phyloP scores from a whole-genome alignment of 2,797 vertebrate species.

The Poecilia gillii region DNA sequence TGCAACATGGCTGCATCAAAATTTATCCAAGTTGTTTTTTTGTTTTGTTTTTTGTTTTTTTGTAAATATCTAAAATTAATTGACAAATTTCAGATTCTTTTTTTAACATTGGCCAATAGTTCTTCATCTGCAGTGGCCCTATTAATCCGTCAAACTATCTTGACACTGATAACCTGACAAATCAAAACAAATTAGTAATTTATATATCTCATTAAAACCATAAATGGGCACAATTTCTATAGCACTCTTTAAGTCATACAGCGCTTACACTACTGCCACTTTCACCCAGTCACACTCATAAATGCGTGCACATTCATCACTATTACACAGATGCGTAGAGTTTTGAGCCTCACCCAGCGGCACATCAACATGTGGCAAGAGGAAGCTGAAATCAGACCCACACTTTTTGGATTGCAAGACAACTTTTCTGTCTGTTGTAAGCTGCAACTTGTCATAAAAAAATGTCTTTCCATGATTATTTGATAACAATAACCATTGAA shows the following conservation, averaged over 20 bases:
- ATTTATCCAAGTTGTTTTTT: neutral
- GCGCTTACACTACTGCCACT: neutral
- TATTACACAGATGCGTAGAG: neutral
- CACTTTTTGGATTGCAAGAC: neutral
- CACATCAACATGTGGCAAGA: neutral
- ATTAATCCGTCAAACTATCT: neutral
- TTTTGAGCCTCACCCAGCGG: neutral
- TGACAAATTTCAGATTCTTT: neutral
- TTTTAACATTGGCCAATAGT: too few relatives aligned
- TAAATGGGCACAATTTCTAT: neutral
- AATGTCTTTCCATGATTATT: neutral
- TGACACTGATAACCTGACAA: neutral
- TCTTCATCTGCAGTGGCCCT: neutral
- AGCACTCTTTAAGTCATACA: neutral
- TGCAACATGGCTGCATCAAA: neutral
- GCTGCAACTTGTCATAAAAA: neutral
- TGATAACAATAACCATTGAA: neutral
- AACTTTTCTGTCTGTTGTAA: neutral
- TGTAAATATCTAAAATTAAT: neutral
- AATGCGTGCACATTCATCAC: neutral
- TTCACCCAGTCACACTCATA: neutral
- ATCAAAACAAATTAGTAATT: neutral
- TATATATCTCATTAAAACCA: neutral
- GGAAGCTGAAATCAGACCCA: neutral
- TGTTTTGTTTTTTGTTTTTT: too few relatives aligned